These are phyloP conservation scores for Stenotaenia linearis DNA, from an alignment of 2,888 invertebrate species.

Conservation along the genomic window DNA sequence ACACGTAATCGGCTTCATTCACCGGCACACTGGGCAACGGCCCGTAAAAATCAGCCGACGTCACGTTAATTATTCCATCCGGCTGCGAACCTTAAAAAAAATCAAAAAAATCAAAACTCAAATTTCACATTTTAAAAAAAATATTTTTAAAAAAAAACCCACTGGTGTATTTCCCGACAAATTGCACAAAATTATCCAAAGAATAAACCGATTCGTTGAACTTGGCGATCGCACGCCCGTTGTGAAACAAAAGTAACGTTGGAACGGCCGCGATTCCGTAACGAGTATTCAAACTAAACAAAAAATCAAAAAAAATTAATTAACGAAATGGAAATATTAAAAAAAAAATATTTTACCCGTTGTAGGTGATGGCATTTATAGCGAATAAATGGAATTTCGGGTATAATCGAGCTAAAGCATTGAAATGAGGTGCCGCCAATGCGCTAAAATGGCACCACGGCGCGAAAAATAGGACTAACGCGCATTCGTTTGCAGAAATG, in stretches of 20 bases:
- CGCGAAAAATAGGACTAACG: conserved; percentile 81
- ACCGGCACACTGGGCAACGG: conserved; percentile 73
- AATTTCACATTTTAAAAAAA: not conserved
- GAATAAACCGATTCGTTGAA: conserved; percentile 76
- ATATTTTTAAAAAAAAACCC: not conserved
- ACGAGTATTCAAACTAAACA: conserved; percentile 67
- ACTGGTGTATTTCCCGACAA: conserved; percentile 67
- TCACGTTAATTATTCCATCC: conserved; percentile 61
- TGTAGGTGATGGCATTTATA: conserved; percentile 77
- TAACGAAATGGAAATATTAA: no score
- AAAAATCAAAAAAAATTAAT: not conserved
- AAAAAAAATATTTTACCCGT: conserved; percentile 51
- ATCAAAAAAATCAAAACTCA: no score
- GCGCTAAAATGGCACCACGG: conserved; percentile 86
- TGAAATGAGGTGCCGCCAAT: conserved; percentile 80
- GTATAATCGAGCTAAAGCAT: conserved; percentile 80
- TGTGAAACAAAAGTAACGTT: conserved; percentile 80
- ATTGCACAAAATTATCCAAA: conserved; percentile 69
- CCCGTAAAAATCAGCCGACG: conserved; percentile 68
- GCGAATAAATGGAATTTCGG: conserved; percentile 81
- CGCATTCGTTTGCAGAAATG: conserved; percentile 52
- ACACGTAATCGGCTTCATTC: conserved; percentile 70
- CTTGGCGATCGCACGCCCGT: conserved; percentile 75
- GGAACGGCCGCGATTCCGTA: conserved; percentile 88
- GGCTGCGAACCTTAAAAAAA: conserved; percentile 56